A percentile compares a stretch with the other conserved stretches of the same genome.
Conservation (phyloP, 2,113 vertebrate species). For the Ochotona princeps region DNA sequence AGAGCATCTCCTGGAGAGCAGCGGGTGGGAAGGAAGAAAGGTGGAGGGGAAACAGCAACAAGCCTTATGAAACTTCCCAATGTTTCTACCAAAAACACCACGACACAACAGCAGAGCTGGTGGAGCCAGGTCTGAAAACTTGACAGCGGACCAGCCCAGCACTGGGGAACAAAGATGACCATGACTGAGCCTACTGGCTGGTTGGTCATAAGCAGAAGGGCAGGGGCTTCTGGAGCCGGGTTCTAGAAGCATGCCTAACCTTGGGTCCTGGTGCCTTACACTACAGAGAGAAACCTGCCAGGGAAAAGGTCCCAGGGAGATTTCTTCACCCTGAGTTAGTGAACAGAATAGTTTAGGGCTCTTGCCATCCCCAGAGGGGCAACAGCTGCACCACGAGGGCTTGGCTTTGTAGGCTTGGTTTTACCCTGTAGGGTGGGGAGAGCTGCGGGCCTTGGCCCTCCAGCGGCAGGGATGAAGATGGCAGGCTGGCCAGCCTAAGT, state of each 20-base stretch:
- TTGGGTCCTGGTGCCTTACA: not conserved
- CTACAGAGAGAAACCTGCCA: not conserved
- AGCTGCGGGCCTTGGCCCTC: not conserved
- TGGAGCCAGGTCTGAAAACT: not conserved
- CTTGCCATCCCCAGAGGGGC: not conserved
- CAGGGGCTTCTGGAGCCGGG: not conserved
- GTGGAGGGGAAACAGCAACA: not conserved
- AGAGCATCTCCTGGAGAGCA: not conserved
- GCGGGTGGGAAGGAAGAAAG: not conserved
- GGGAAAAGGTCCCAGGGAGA: not conserved
- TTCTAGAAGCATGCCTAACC: not conserved
- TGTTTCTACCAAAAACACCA: not conserved
- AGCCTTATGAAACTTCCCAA: not conserved
- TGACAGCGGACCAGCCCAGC: not conserved
- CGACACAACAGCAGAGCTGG: not conserved
- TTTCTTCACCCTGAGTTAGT: not conserved
- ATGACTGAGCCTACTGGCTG: not conserved
- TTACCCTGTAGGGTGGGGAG: too few species aligned
- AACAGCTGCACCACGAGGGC: not conserved
- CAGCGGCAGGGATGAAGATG: not conserved
- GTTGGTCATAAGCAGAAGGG: not conserved
- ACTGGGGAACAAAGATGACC: not conserved
- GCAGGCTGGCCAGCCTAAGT: not conserved
- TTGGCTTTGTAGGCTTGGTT: not conserved
- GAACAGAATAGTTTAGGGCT: not conserved